Conservation (phyloP, 2,797 vertebrate genomes). For the Phoeniculus purpureus region DNA sequence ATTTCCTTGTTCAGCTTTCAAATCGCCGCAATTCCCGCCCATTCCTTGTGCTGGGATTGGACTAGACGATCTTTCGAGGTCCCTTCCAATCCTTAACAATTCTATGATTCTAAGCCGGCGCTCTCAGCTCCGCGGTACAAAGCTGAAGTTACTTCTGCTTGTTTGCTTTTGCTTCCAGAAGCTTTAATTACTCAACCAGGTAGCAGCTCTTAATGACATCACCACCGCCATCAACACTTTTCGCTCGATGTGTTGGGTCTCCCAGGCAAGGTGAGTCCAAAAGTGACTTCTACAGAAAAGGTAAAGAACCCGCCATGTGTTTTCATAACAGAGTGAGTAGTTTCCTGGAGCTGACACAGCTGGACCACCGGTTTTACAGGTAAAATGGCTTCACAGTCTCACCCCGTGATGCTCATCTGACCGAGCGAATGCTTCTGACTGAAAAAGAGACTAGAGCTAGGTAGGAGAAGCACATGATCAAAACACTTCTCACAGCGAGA, state of each 20-base stretch:
- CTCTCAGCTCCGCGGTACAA: background rate
- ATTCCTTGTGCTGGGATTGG: background rate
- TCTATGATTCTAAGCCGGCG: too few species aligned
- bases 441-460: background rate
- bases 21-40: background rate
- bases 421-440: background rate
- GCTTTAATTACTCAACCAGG: background rate
- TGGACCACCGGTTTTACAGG: background rate
- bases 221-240: background rate
- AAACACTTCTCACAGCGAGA: slow-evolving; percentile 11
- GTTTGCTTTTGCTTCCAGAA: background rate
- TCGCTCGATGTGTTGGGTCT: background rate
- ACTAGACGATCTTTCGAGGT: too few species aligned
- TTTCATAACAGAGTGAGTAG: background rate
- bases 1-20: slow-evolving; percentile 8
- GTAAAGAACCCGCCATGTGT: rapidly evolving
- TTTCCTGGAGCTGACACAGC: background rate
- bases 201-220: background rate
- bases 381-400: background rate
- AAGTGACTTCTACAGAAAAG: background rate
- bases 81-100: too few species aligned
- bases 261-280: background rate
- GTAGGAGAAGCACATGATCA: slow-evolving; percentile 45
- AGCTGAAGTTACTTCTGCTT: background rate
- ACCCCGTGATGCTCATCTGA: background rate